Percentiles rank a stretch among this genome's conserved stretches.
These are phyloP conservation scores for Pogonomyrmex barbatus DNA, from an alignment of 1,140 invertebrate genomes.

Conservation along the genomic window DNA sequence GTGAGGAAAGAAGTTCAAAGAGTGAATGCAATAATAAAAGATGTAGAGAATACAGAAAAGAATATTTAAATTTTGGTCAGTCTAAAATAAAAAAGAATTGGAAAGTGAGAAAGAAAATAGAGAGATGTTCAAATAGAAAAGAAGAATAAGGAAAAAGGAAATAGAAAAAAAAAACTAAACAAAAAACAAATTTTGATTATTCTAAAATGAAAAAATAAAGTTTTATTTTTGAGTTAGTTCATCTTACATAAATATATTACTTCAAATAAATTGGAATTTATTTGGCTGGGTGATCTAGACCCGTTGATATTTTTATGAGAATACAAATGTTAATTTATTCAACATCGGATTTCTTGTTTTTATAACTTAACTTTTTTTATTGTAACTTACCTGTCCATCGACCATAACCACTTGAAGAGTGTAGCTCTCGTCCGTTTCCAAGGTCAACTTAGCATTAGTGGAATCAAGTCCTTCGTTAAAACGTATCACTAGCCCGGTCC, in stretches of 20 bases:
- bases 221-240: background rate
- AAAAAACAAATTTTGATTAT: background rate
- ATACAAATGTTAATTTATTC: constrained; percentile 21
- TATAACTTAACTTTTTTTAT: background rate
- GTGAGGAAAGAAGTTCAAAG: no score
- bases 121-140: no score
- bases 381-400: constrained; percentile 83
- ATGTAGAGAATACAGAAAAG: background rate
- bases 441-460: constrained; percentile 80
- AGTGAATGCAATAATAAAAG: no score
- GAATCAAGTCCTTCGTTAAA: constrained; percentile 67
- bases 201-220: background rate
- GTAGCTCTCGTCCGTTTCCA: constrained; percentile 91
- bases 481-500: constrained; percentile 79
- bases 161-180: background rate
- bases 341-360: background rate
- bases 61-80: background rate
- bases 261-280: background rate
- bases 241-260: background rate
- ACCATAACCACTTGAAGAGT: constrained; percentile 83
- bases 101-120: no score
- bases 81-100: no score
- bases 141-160: background rate
- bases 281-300: background rate
- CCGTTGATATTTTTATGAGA: background rate